Evolutionary conservation across 1,140 invertebrate species (phyloP), one percentile per base, ranked within the genome.

Genomic region (Apis cerana): DNA sequence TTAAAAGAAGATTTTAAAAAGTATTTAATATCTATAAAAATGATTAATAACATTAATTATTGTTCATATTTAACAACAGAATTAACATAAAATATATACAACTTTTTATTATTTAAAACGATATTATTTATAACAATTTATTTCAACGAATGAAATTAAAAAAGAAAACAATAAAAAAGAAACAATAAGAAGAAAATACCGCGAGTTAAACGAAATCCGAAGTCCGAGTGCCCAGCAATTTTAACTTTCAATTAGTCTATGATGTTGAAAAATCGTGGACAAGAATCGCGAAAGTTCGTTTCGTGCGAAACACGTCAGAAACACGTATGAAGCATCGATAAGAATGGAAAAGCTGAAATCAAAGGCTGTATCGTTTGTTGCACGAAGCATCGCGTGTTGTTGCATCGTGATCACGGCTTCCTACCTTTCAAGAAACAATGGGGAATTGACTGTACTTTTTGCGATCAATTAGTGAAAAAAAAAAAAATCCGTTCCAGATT

Each of bases 351-450:
- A 52, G 58, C 62, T 83, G 72, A 67, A 83, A 83, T 86, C 75
- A 67, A 64, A 72, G 56, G 61, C 59, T 56, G 71, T 59, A 79
- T 86, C 75, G 76, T 78, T 85, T 56, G 83, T 58, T 50, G 52
- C 78, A 80, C 83, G 78, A 62, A 72, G 85, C 80, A 82, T 87
- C 84, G 85, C 80, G 79, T 86, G 85, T 82, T 65, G 78, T 64
- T 82, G 43, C 64, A 69, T 76, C 78, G 83, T 62, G 79, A 87
- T 79, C 84, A 72, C 71, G 71, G 59, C 74, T 79, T 82, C 48
- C 58, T 59, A 17, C 23, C 52, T 79, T 62, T 78, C 65, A 64
- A 78, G 80, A 58, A 83, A 58, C 65, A 27, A 62, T 21, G 27
- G 62, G 48, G 61, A 80, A 83, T 67, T 56, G 75, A 65, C 52